Percentiles rank a stretch among this genome's conserved stretches.
phyloP scores from a whole-genome alignment of 2,888 invertebrate species.

The Lordiphosa andalusiaca region DNA sequence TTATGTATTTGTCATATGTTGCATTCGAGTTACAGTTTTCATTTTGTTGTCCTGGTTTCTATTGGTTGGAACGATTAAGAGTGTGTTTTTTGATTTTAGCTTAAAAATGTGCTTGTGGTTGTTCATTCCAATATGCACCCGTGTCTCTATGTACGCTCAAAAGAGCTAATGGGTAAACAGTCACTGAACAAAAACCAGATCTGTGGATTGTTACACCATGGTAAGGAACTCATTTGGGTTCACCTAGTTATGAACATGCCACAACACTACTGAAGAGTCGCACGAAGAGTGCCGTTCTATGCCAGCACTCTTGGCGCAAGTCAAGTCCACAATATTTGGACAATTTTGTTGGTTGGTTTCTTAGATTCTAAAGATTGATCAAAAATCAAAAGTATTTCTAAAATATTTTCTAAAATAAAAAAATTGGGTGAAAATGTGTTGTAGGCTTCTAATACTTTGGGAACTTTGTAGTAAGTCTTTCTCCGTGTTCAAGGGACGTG shows the following conservation, averaged over 20 bases:
- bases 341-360: no score
- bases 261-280: constrained; percentile 29
- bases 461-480: constrained; percentile 53
- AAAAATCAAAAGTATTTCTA: background rate
- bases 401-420: constrained; percentile 33
- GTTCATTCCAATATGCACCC: no score
- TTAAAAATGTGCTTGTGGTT: constrained; percentile 28
- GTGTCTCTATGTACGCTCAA: no score
- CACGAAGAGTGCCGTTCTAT: constrained; percentile 30
- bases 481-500: constrained; percentile 44
- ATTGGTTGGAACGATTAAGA: constrained; percentile 27
- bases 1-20: constrained; percentile 68
- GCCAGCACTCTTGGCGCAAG: constrained; percentile 45
- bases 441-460: constrained; percentile 60
- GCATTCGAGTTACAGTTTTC: constrained; percentile 54
- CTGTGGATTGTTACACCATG: no score
- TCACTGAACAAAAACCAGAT: no score
- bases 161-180: no score
- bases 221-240: no score
- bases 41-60: constrained; percentile 14
- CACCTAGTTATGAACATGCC: background rate
- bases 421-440: constrained; percentile 29
- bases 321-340: constrained; percentile 10
- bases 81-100: constrained; percentile 10
- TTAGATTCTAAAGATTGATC: no score